phyloP scores from a whole-genome alignment of 2,888 invertebrate genomes.

The Ectemnius lituratus region DNA sequence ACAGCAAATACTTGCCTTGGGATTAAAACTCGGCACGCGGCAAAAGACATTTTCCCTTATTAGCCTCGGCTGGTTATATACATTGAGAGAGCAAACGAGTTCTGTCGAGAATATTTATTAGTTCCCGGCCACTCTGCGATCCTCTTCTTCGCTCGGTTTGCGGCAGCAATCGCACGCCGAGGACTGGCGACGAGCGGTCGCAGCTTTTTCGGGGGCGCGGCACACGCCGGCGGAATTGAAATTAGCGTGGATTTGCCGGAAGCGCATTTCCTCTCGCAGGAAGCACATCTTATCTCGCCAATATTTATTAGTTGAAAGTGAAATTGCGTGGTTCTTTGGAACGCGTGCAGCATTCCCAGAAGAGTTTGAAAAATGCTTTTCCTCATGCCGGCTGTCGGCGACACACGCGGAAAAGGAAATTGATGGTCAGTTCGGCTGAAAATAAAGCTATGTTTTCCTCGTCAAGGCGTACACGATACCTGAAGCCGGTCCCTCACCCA shows the following conservation, averaged over 20 bases:
- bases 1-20: too few relatives aligned
- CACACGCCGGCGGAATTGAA: constrained; percentile 29
- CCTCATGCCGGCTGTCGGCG: constrained; percentile 1
- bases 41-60: too few relatives aligned
- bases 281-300: constrained; percentile 30
- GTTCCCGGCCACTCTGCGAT: constrained; percentile 27
- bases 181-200: constrained; percentile 26
- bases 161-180: constrained; percentile 30
- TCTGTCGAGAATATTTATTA: constrained; percentile 44
- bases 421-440: not conserved
- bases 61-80: too few relatives aligned
- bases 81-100: not conserved
- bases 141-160: constrained; percentile 15
- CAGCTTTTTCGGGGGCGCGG: constrained; percentile 19
- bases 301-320: constrained; percentile 37
- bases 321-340: not conserved
- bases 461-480: not conserved
- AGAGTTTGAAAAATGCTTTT: not conserved
- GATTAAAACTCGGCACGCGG: too few relatives aligned
- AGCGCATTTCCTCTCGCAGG: constrained; percentile 35
- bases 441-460: not conserved
- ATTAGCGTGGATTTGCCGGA: constrained; percentile 27
- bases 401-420: not conserved
- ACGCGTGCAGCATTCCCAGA: not conserved
- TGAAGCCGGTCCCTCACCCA: too few relatives aligned